Evolutionary conservation across 1,140 invertebrate genomes (phyloP).

Genomic region (silkworm (Bombyx mori)): ASM3026992v2 NC_085114.1:9663001-9663500

Average conservation of each 20-base stretch:
- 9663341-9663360: slow-evolving; percentile 40
- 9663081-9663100: slow-evolving; percentile 64
- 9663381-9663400: slow-evolving; percentile 75
- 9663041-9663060: slow-evolving; percentile 34
- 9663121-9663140: slow-evolving; percentile 33
- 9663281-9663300: slow-evolving; percentile 80
- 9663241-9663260: slow-evolving; percentile 70
- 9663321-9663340: slow-evolving; percentile 35
- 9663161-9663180: slow-evolving; percentile 67
- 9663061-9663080: slow-evolving; percentile 68
- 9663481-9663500: slow-evolving; percentile 27
- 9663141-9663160: slow-evolving; percentile 53
- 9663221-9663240: slow-evolving; percentile 68
- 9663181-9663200: slow-evolving; percentile 51
- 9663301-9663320: slow-evolving; percentile 53
- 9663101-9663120: slow-evolving; percentile 41
- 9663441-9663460: slow-evolving; percentile 77
- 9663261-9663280: slow-evolving; percentile 82
- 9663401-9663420: slow-evolving; percentile 80
- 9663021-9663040: slow-evolving; percentile 55
- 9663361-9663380: slow-evolving; percentile 60
- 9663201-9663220: slow-evolving; percentile 63
- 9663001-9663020: slow-evolving; percentile 64
- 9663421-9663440: slow-evolving; percentile 80
- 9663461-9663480: slow-evolving; percentile 64